A percentile compares a stretch with the other conserved stretches of the same genome.
Evolutionary conservation across 2,113 vertebrate species (phyloP).

Genomic region (Plestiodon gilberti): DNA sequence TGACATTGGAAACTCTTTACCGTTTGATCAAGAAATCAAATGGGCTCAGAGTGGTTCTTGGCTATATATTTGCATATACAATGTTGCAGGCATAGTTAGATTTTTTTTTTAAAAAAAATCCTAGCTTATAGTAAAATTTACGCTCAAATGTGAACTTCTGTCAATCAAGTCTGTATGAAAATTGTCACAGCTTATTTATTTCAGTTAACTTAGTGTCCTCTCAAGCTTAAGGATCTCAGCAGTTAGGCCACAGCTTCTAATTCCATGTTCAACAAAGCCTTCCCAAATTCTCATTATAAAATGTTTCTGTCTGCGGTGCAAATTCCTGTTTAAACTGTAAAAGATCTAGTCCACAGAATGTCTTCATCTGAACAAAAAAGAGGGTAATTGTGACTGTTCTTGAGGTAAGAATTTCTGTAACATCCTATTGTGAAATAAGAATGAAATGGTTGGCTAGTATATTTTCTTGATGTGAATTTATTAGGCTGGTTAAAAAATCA

Average conservation of each 20-base stretch:
- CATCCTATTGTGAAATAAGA: conserved; percentile 27
- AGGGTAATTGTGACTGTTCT: conserved; percentile 11
- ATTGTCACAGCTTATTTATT: conserved; percentile 70
- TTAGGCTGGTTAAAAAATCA: not conserved
- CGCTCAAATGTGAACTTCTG: conserved; percentile 61
- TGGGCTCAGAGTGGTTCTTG: conserved; percentile 44
- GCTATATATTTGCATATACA: conserved; percentile 61
- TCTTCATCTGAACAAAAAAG: conserved; percentile 38
- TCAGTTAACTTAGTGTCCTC: conserved; percentile 59
- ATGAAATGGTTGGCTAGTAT: conserved; percentile 17
- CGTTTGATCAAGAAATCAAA: conserved; percentile 62
- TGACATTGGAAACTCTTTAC: conserved; percentile 57
- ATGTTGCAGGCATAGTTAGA: conserved; percentile 37
- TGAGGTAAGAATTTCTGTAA: conserved; percentile 5
- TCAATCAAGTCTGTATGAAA: conserved; percentile 73
- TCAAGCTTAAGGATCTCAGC: conserved; percentile 53
- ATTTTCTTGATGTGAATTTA: conserved; percentile 13
- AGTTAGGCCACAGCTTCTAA: conserved; percentile 44
- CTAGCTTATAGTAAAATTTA: conserved; percentile 57
- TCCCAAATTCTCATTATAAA: conserved; percentile 62
- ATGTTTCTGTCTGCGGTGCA: conserved; percentile 17
- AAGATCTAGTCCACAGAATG: conserved; percentile 34
- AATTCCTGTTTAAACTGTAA: conserved; percentile 32
- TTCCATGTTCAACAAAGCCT: conserved; percentile 50
- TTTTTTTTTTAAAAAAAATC: not conserved